Evolutionary conservation across 2,888 invertebrate species (phyloP), one percentile per base, ranked within the genome.

Genomic region (Poecilus cupreus): DNA sequence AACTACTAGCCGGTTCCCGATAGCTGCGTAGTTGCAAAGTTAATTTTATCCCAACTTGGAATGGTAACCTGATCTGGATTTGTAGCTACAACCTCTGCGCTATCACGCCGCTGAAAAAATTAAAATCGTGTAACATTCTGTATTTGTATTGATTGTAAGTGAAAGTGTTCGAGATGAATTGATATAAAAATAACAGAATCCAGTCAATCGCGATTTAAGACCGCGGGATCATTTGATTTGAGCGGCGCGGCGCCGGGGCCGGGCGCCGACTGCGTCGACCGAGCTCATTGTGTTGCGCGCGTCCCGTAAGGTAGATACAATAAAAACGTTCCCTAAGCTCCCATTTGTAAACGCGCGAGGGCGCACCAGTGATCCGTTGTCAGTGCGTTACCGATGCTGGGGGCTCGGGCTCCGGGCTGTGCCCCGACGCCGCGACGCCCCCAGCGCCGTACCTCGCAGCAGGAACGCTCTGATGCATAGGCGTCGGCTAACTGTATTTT

Each of bases 281-380:
- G 32, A 75, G 51, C 75, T 51, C 75, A 75, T 75, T 75, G 75
- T 75, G 51, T 75, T 32, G 32, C 43, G 51, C 49, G 51, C 51
- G 26, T 32, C 49, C 51, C 51, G 75, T 49, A 75, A 49, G 75
- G 75, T 75, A 51, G 75, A 51, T 75, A 75, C 75, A 75, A 75
- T 75, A 75, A 75, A 75, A 75, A 75, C 51, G 75, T 51, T 75
- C 75, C 75, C 75, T 51, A 75, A 75, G 75, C 75, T 75, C 75
- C 75, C 75, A 75, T 75, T 75, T 75, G 75, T 75, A 75, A 75
- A 75, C 75, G 75, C 18, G 75, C 32, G 75, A 51, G 51, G 74
- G 74, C 49, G 49, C 51, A 24, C 20, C 57, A n/a, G 64, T 72
- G 72, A 72, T 72, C 43, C 72, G 72, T 72, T 72, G 72, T 72